Conservation (phyloP, 1,140 invertebrate species). For the Globodera ellingtonae region DNA sequence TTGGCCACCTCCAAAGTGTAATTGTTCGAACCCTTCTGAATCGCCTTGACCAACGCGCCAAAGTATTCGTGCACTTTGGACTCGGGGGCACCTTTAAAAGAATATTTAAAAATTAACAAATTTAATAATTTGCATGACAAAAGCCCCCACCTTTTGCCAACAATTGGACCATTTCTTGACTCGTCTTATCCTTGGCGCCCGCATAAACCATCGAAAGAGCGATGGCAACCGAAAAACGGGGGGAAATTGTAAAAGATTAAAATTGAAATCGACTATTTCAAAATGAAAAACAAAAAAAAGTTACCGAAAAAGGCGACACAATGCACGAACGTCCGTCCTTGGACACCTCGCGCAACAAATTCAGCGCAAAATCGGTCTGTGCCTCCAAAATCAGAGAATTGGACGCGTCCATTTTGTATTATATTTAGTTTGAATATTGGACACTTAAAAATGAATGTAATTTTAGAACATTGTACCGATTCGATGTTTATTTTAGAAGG, state of each 20-base stretch:
- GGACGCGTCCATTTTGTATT: not conserved
- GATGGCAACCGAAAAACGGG: slow-evolving; percentile 9
- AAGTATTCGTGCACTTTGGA: not conserved
- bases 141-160: slow-evolving; percentile 17
- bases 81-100: not conserved
- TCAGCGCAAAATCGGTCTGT: slow-evolving; percentile 30
- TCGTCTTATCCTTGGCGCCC: slow-evolving; percentile 29
- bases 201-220: slow-evolving; percentile 38
- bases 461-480: too few species aligned
- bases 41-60: not conserved
- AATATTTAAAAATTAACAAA: not conserved
- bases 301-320: slow-evolving; percentile 23
- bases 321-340: slow-evolving; percentile 3
- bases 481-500: too few species aligned
- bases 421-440: too few species aligned
- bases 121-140: not conserved
- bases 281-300: too few species aligned
- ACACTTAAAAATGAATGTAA: too few species aligned
- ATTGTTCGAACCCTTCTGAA: not conserved
- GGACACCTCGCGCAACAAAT: slow-evolving; percentile 19
- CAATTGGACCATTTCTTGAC: slow-evolving; percentile 28
- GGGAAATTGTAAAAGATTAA: too few species aligned
- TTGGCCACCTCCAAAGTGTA: slow-evolving; percentile 34
- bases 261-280: too few species aligned
- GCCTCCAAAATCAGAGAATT: slow-evolving; percentile 14